Percentiles rank a stretch among this genome's conserved stretches.
Conservation (phyloP, 1,140 invertebrate species). For the Drosophila miranda region DNA sequence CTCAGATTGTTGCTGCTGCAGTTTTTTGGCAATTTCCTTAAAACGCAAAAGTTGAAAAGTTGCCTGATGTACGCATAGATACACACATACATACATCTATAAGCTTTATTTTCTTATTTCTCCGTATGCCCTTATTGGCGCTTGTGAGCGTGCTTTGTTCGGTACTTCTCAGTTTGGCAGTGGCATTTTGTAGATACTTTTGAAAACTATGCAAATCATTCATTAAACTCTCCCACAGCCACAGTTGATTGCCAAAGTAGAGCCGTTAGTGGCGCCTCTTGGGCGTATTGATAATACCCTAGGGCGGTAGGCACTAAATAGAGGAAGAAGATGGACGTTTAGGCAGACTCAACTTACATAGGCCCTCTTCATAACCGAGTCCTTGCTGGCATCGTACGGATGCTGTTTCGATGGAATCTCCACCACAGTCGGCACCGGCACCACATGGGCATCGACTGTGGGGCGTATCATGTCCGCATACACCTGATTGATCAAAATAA, state of each 20-base stretch:
- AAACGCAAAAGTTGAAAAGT: conserved; percentile 73
- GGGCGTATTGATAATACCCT: conserved; percentile 49
- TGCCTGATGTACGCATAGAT: conserved; percentile 37
- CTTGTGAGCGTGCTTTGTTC: conserved; percentile 10
- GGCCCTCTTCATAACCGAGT: conserved; percentile 97
- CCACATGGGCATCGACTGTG: conserved; percentile 95
- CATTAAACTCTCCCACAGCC: conserved; percentile 23
- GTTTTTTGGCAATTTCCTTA: conserved; percentile 70
- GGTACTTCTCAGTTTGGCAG: conserved; percentile 31
- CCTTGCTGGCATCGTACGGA: conserved; percentile 98
- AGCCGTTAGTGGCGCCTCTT: conserved; percentile 23
- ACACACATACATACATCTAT: not conserved
- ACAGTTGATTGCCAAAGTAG: conserved; percentile 18
- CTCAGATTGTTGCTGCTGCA: conserved; percentile 30
- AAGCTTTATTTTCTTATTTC: conserved; percentile 39
- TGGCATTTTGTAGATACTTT: conserved; percentile 34
- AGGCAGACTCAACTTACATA: conserved; percentile 85
- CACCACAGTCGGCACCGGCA: conserved; percentile 96
- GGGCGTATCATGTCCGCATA: conserved; percentile 98
- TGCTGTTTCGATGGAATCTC: conserved; percentile 99
- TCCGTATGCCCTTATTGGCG: conserved; percentile 12
- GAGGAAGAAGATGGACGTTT: not conserved
- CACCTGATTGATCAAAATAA: conserved; percentile 99
- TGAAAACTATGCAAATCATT: conserved; percentile 47
- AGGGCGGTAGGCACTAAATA: not conserved